Evolutionary conservation across 2,888 invertebrate genomes (phyloP).

Genomic region (Embidobia sp.): DNA sequence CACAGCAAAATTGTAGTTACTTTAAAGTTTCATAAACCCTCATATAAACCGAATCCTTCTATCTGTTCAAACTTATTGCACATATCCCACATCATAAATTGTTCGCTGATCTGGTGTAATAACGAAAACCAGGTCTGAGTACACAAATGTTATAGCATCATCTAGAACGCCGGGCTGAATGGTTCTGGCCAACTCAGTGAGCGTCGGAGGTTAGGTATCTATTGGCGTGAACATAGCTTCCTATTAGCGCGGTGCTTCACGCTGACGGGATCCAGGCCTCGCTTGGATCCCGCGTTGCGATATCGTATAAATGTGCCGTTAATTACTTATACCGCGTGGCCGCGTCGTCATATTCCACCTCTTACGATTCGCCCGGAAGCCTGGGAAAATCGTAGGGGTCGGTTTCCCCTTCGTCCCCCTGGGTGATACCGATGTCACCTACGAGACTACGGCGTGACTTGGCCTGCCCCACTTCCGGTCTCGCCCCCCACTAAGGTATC

Average conservation of each 20-base stretch:
- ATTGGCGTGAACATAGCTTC: constrained; percentile 78
- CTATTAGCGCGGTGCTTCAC: constrained; percentile 77
- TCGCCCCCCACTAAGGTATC: neutral
- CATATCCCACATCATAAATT: constrained; percentile 11
- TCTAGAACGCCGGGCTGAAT: neutral
- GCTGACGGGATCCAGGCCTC: constrained; percentile 71
- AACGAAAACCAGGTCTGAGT: constrained; percentile 3
- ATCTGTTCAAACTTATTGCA: neutral
- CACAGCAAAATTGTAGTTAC: too few relatives aligned
- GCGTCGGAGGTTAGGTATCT: constrained; percentile 71
- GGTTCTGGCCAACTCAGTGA: constrained; percentile 14
- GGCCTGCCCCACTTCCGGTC: constrained; percentile 44
- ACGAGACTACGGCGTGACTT: constrained; percentile 31
- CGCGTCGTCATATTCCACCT: constrained; percentile 72
- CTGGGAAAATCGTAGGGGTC: too few relatives aligned
- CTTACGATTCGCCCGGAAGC: constrained; percentile 61
- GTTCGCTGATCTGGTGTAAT: neutral
- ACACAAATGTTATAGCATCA: constrained; percentile 16
- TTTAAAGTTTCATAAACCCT: too few relatives aligned
- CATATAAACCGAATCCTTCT: too few relatives aligned
- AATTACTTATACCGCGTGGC: constrained; percentile 78
- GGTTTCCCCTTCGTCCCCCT: constrained; percentile 8
- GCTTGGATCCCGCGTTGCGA: constrained; percentile 68
- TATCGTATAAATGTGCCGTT: constrained; percentile 81
- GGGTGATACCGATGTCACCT: constrained; percentile 32